Conservation (phyloP, 2,888 invertebrate species). For the Ormyrus thymus region DNA sequence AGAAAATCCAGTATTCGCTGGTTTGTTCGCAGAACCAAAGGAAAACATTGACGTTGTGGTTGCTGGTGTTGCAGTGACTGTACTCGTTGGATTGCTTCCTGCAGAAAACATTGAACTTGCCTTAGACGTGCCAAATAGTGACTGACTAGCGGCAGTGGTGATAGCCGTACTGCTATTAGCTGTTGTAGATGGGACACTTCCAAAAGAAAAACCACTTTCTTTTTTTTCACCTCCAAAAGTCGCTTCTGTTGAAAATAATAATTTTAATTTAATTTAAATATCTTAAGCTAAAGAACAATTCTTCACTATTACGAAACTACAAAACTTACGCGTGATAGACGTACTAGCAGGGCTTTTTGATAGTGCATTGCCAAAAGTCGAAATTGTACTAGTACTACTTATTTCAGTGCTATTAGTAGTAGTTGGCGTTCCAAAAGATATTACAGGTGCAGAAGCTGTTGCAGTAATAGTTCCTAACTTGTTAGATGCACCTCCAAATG, state of each 20-base stretch:
- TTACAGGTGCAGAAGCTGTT: background rate
- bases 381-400: background rate
- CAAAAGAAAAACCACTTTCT: background rate
- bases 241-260: background rate
- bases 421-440: background rate
- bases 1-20: background rate
- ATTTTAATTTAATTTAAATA: background rate
- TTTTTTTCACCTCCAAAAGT: background rate
- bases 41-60: background rate
- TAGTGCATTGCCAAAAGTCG: constrained; percentile 28
- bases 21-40: constrained; percentile 14
- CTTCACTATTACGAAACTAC: background rate
- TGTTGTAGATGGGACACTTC: too few relatives aligned
- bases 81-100: constrained; percentile 18
- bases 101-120: constrained; percentile 12
- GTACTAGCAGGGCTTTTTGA: constrained; percentile 34
- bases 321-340: constrained; percentile 41
- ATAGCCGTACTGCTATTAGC: background rate
- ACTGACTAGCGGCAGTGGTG: background rate
- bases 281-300: background rate
- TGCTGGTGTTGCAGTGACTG: constrained; percentile 19
- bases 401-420: background rate
- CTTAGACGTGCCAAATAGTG: constrained; percentile 4
- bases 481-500: constrained; percentile 44
- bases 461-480: background rate